A percentile compares a stretch with the other conserved stretches of the same genome.
Evolutionary conservation across 2,797 vertebrate species (phyloP).

Genomic region (Peromyscus attwateri): DNA sequence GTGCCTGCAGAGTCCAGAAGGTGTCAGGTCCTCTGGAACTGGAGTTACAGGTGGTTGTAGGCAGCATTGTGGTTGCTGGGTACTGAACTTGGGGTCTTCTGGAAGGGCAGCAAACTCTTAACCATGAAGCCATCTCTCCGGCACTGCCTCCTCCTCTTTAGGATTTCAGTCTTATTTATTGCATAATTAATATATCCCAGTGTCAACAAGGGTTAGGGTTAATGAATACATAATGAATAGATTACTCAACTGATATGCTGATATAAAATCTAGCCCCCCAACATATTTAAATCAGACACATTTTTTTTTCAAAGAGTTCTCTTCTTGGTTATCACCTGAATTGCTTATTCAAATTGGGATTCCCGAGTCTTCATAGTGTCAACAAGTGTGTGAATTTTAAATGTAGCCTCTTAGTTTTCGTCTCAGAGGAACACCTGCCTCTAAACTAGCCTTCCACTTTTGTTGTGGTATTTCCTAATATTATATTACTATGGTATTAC

Average conservation of each 20-base stretch:
- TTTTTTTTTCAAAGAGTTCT: neutral
- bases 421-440: neutral
- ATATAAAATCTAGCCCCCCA: neutral
- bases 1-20: neutral
- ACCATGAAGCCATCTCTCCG: neutral
- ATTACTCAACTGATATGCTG: neutral
- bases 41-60: neutral
- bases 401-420: neutral
- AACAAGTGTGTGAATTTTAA: neutral
- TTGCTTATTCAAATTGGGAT: neutral
- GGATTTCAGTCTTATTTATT: slow-evolving; percentile 57
- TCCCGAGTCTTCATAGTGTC: neutral
- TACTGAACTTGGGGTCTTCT: neutral
- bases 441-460: neutral
- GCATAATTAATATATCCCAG: neutral
- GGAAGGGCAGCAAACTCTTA: neutral
- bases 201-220: neutral
- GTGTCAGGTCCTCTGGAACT: neutral
- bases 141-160: neutral
- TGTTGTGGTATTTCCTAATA: neutral
- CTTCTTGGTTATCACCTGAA: neutral
- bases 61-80: neutral
- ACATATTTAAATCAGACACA: neutral
- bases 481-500: neutral
- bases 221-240: slow-evolving; percentile 11